phyloP scores from a whole-genome alignment of 2,797 vertebrate species.

The Simalia tracyae region DNA sequence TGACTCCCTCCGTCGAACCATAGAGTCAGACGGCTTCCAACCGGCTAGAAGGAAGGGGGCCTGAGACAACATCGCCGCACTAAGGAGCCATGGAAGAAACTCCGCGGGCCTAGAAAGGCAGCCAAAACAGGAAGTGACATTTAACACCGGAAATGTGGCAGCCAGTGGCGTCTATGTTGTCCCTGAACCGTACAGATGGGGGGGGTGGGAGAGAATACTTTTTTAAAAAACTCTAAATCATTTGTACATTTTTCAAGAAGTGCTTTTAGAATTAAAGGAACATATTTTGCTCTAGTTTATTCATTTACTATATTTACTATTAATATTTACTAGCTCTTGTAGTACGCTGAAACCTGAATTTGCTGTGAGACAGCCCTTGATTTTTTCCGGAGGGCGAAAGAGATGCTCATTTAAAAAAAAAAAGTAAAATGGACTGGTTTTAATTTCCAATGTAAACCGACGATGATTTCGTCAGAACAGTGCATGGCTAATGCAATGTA shows the following conservation, averaged over 20 bases:
- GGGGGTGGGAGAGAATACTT: neutral
- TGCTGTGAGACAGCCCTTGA: neutral
- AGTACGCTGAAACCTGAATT: neutral
- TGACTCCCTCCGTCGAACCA: constrained; percentile 7
- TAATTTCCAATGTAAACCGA: neutral
- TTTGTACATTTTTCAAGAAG: neutral
- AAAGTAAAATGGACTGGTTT: neutral
- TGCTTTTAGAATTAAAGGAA: neutral
- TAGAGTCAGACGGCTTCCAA: neutral
- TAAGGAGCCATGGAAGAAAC: neutral
- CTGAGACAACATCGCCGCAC: too few relatives aligned
- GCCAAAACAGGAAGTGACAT: neutral
- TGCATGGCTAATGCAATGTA: neutral
- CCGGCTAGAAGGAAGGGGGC: neutral
- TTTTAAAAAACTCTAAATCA: neutral
- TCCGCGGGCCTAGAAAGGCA: neutral
- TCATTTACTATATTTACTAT: neutral
- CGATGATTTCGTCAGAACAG: too few relatives aligned
- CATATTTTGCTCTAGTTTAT: neutral
- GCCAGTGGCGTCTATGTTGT: neutral
- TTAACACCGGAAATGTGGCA: neutral
- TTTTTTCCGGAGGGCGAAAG: neutral
- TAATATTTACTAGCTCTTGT: neutral
- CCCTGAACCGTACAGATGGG: neutral
- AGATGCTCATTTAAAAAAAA: neutral